Base-by-base conservation (phyloP, 2,797 vertebrate species). In the Bovichtus variegatus region DNA sequence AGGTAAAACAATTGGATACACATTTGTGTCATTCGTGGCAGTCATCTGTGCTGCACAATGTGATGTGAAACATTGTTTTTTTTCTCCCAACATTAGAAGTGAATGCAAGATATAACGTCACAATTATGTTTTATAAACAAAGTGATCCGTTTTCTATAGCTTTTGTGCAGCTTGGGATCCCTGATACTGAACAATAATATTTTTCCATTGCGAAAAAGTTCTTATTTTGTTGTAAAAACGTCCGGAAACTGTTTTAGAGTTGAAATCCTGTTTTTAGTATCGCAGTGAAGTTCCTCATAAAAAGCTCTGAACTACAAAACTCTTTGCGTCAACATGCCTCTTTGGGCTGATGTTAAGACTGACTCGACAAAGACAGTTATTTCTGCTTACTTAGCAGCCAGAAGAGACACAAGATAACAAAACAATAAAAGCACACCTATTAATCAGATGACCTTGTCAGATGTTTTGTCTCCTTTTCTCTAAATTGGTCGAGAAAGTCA, bases 371-470 rank as follows among this genome's bases (percentile, higher is more conserved):
- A 69, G 36, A 57, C 10, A 23, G 7, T 34, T n/a, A n/a, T 73
- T 74, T 74, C 47, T 78, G 80, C 85, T 86, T 81, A 63, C 31
- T 44, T 13, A 64, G 78, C 59, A 67, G 51, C 46, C 38, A 72
- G 40, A 62, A 27, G 59, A 74, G 31, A 80, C 58, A 65, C 19
- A 43, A 89, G 87, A 91, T 88, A 86, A 76, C 50, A 36, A 70
- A 82, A 90, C 84, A 86, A 88, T 85, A 74, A 81, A 83, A 86
- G 5, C 5, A 49, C 9, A 44, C 50, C 70, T 38, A 87, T 91
- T 69, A 58, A 83, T 92, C 84, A 89, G 27, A 63, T 18, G 31
- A 13, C 62, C 8, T 16, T 86, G 80, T 87, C 87, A 87, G 50
- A 78, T 88, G 9, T 69, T 68, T 83, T 76, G 68, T 83, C 55